Percentiles rank a stretch among this genome's conserved stretches.
Conservation (phyloP, 2,113 vertebrate species). For the Myocastor coypus region DNA sequence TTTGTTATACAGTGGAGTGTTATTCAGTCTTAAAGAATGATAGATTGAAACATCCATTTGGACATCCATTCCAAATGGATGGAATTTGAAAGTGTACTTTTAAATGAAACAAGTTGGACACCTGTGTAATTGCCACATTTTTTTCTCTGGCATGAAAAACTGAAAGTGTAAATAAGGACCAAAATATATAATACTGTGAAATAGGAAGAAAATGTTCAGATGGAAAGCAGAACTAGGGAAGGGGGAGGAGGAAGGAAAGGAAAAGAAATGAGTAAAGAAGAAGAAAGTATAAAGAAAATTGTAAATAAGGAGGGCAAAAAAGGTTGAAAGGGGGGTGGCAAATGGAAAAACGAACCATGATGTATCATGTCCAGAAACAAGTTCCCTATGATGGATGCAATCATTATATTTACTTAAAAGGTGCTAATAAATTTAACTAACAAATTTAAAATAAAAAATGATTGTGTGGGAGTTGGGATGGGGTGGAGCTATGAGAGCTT, state of each 20-base stretch:
- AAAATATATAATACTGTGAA: background rate
- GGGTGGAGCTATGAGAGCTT: background rate
- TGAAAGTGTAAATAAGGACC: background rate
- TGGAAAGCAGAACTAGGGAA: background rate
- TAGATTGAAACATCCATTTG: background rate
- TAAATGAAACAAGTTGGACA: no score
- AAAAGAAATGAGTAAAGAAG: background rate
- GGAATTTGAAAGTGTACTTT: background rate
- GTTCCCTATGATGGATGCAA: background rate
- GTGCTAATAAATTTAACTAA: no score
- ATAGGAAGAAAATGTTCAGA: background rate
- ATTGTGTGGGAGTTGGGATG: background rate
- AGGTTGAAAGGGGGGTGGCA: background rate
- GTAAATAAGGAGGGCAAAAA: background rate
- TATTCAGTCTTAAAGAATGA: background rate
- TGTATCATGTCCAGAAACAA: background rate
- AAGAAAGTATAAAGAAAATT: background rate
- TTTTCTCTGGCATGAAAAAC: background rate
- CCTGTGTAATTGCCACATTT: background rate
- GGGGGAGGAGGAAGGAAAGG: background rate
- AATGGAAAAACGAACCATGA: background rate
- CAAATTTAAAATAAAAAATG: background rate
- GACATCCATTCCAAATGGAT: no score
- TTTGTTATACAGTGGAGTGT: background rate
- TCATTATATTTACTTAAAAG: background rate